Evolutionary conservation across 2,888 invertebrate genomes (phyloP), one percentile per base, ranked within the genome.

Genomic region (Himalopsyche tibetana): DNA sequence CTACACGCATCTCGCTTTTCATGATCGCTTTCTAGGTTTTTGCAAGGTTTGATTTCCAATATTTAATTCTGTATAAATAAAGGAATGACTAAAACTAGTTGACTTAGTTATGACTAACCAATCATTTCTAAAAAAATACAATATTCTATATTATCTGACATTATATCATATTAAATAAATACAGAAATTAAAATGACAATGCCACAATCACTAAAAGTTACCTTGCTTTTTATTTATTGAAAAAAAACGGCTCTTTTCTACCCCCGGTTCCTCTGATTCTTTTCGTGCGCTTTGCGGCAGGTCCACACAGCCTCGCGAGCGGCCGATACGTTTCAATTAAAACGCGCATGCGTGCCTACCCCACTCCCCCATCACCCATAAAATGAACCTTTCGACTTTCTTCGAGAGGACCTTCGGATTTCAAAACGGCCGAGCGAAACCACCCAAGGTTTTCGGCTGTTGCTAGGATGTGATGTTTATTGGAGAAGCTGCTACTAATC

Each of bases 311-410:
- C 74, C 36, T 74, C 74, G 38, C 36, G 19, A 28, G 36, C 63
- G 63, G 63, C 63, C 63, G 63, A 63, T 63, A 74, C 74, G 36
- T 74, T 74, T 74, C 74, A 74, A 74, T 74, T 74, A 74, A 74
- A 74, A 74, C 38, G 74, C 74, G 74, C 74, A 74, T 74, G 74
- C 74, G 74, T 74, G 74, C 74, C 36, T 36, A 74, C 74, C 69
- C 74, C 74, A 74, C 36, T 74, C 5, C 38, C 74, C 74, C 74
- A 74, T 38, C 74, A 12, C 74, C 36, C 36, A 74, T 36, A 74
- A 69, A 74, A 81, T 81, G 42, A 38, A 42, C 17, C 81, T 81
- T 28, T 81, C 81, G 42, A 81, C 55, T 81, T 81, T 81, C 81
- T 81, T 55, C 81, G 38, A 38, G 45, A 42, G 42, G 81, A 81